Evolutionary conservation across 1,140 invertebrate species (phyloP).

Genomic region (Rhynchophorus ferrugineus): DNA sequence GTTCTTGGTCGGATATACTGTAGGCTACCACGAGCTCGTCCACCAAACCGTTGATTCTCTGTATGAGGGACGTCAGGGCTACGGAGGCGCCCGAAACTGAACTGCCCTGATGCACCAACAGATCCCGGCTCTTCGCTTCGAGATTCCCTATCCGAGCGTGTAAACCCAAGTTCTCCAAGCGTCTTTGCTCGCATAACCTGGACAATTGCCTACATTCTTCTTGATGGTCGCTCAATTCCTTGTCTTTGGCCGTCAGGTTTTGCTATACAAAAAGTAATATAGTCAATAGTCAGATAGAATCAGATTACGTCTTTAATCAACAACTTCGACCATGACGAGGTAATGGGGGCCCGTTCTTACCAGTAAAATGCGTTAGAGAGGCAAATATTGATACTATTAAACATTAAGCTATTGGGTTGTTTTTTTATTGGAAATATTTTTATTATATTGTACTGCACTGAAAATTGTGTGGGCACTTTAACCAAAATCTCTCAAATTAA

Average conservation of each 20-base stretch:
- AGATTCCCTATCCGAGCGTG: slow-evolving; percentile 54
- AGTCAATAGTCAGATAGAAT: background rate
- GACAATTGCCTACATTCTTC: slow-evolving; percentile 73
- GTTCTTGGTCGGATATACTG: slow-evolving; percentile 64
- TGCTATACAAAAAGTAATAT: slow-evolving; percentile 17
- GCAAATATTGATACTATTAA: no score
- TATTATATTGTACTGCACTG: no score
- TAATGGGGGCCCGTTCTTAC: no score
- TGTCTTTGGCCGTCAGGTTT: slow-evolving; percentile 47
- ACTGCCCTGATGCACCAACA: slow-evolving; percentile 60
- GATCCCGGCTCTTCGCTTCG: slow-evolving; percentile 55
- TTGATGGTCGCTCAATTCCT: slow-evolving; percentile 51
- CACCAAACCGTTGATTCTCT: slow-evolving; percentile 59
- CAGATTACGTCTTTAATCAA: background rate
- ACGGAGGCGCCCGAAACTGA: slow-evolving; percentile 62
- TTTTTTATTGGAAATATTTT: no score
- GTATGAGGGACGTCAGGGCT: slow-evolving; percentile 60
- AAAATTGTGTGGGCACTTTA: no score
- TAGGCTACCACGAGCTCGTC: slow-evolving; percentile 65
- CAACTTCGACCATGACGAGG: no score
- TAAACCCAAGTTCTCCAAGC: slow-evolving; percentile 61
- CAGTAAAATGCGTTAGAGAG: no score
- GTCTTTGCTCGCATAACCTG: slow-evolving; percentile 68
- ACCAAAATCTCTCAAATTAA: no score
- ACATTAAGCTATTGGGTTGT: no score